Evolutionary conservation across 2,797 vertebrate species (phyloP), one percentile per base, ranked within the genome.

Genomic region (Coregonus suidteri): DNA sequence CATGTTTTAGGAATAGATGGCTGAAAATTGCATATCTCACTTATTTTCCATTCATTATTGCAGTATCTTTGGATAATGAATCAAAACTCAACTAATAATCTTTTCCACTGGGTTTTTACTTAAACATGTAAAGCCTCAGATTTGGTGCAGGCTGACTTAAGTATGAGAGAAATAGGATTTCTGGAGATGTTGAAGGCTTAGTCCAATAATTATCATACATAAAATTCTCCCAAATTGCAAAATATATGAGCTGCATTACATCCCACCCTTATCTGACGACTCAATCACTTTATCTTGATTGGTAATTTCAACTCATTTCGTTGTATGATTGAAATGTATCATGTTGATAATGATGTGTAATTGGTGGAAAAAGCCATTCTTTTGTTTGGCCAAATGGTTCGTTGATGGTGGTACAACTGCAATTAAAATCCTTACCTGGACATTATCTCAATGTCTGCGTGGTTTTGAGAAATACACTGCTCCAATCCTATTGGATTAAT

Each of bases 221-320:
- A 85, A 25, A 85, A 83, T 82, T 54, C 79, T 9, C 52, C 35
- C 81, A 81, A 78, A 71, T 89, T 90, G 83, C 73, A 3, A 35
- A 73, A 68, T 54, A 77, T 77, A 31, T 9, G 54, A 41, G 13
- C 13, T 20, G n/a, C 62, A 52, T 31, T 85, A 89, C 85, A 89
- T 86, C 79, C 79, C 82, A 82, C 76, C 77, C 71, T 83, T 91
- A 92, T 92, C 90, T 88, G 73, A 84, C 86, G 54, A 34, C 76
- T 69, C 31, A 15, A 86, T 85, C 83, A 87, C 65, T 66, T 84
- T 85, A 92, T 93, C 91, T 91, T 89, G 89, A 91, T 91, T 86
- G 90, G 90, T 85, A 91, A 92, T 92, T 88, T 87, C 76, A 81
- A 72, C 77, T 84, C 85, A 91, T 92, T 92, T 85, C 75, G 3